A percentile compares a stretch with the other conserved stretches of the same genome.
phyloP scores from a whole-genome alignment of 2,888 invertebrate genomes.

The Drosophila basisetae region DNA sequence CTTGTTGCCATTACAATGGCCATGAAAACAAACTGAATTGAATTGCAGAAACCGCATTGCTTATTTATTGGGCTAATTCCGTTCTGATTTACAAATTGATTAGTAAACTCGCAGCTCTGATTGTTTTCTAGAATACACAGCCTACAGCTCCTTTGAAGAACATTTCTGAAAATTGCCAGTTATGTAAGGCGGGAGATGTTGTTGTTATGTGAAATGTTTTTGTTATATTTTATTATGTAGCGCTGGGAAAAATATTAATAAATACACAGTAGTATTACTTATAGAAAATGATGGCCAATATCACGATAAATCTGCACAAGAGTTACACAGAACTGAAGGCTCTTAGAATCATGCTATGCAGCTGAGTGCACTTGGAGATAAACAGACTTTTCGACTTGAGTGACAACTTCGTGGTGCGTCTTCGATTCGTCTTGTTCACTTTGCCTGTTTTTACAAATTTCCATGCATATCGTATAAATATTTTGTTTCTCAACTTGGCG shows the following conservation, averaged over 20 bases:
- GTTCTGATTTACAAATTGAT: constrained; percentile 20
- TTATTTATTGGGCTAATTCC: constrained; percentile 63
- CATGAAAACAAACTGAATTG: constrained; percentile 40
- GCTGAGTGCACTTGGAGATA: background rate
- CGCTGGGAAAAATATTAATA: too few relatives aligned
- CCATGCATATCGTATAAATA: background rate
- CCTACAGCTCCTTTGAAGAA: background rate
- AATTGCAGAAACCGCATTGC: constrained; percentile 40
- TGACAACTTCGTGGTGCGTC: background rate
- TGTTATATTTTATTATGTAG: too few relatives aligned
- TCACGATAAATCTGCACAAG: background rate
- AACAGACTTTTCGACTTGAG: background rate
- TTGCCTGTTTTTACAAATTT: background rate
- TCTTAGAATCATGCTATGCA: background rate
- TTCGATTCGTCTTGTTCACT: background rate
- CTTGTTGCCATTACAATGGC: constrained; percentile 68
- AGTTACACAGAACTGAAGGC: background rate
- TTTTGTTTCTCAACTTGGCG: constrained; percentile 2
- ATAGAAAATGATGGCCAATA: background rate
- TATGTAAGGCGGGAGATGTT: too few relatives aligned
- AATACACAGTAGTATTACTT: too few relatives aligned
- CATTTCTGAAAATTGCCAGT: background rate
- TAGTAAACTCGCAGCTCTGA: background rate
- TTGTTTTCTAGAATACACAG: background rate
- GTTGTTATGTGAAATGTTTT: background rate